A percentile compares a stretch with the other conserved stretches of the same genome.
Conservation (phyloP, 2,888 invertebrate species). For the Lycocerus yunnanus region DNA sequence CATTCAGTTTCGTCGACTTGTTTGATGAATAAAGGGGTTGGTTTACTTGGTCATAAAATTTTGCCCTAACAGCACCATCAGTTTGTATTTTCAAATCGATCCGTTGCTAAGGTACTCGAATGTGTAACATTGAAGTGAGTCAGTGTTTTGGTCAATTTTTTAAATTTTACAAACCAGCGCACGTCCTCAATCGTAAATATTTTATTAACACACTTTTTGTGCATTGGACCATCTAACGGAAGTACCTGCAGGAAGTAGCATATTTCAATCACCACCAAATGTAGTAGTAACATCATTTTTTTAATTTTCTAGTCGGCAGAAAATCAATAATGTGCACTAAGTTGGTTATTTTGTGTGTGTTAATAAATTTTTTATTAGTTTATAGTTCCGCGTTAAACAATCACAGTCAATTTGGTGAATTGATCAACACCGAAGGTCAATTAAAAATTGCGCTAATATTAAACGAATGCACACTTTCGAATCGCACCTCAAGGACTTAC, state of each 20-base stretch:
- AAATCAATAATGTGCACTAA: neutral
- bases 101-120: slow-evolving; percentile 29
- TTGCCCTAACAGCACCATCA: neutral
- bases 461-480: slow-evolving; percentile 39
- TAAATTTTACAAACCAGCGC: neutral
- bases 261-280: slow-evolving; percentile 5
- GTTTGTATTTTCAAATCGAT: slow-evolving; percentile 26
- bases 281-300: neutral
- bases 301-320: neutral
- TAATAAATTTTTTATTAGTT: neutral
- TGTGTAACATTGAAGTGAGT: slow-evolving; percentile 14
- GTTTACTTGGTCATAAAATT: neutral
- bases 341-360: neutral
- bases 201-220: slow-evolving; percentile 20
- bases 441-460: slow-evolving; percentile 46
- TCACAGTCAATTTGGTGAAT: neutral
- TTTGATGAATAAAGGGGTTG: neutral
- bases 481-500: slow-evolving; percentile 38
- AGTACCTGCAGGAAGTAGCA: slow-evolving; percentile 28
- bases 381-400: neutral
- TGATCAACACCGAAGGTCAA: slow-evolving; percentile 42
- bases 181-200: slow-evolving; percentile 2
- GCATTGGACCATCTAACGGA: slow-evolving; percentile 29
- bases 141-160: slow-evolving; percentile 3
- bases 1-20: neutral